Base-by-base conservation (phyloP, 2,797 vertebrate genomes). In the Crenuchus spilurus region DNA sequence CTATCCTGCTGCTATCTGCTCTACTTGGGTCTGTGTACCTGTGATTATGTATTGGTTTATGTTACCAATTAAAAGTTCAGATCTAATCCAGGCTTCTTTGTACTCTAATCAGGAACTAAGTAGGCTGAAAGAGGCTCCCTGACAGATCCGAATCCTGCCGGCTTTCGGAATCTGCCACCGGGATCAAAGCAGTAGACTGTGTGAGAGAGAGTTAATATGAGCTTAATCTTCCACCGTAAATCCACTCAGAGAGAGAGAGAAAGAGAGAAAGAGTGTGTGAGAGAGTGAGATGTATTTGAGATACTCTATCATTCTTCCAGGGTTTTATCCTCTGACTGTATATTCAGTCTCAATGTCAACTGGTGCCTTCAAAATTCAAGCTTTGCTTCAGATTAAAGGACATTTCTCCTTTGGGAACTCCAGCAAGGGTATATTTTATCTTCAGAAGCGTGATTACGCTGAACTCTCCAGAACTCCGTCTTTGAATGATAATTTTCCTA, bases 121-220 rank as follows among this genome's bases (percentile, higher is more conserved):
- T 16, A 64, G 35, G 44, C 48, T 71, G 51, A 70, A 65, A 65
- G 74, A 62, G 31, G 42, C 60, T 37, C 51, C 57, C 6, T 48
- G 57, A 67, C 54, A 42, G 68, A 65, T 28, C 55, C 67, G 44
- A 55, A 58, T 68, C 72, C 64, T 49, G 52, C 63, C 60, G 54
- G 67, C 51, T 70, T 76, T 76, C 18, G 35, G 61, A 69, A 76
- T 76, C 74, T 57, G 68, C 68, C 67, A 39, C 51, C 58, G 68
- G 68, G 74, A 76, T 76, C 67, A 70, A 70, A 76, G 74, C 74
- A 58, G 67, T 65, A 33, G 74, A 49, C 58, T 61, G 13, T 64
- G 74, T 49, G 41, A 35, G 61, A 81, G 52, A 76, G 80, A 87
- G 80, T 82, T 79, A 55, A 83, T 75, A 79, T 73, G 77, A 65